Evolutionary conservation across 1,140 invertebrate species (phyloP), one percentile per base, ranked within the genome.

Genomic region (Lycorma delicatula): DNA sequence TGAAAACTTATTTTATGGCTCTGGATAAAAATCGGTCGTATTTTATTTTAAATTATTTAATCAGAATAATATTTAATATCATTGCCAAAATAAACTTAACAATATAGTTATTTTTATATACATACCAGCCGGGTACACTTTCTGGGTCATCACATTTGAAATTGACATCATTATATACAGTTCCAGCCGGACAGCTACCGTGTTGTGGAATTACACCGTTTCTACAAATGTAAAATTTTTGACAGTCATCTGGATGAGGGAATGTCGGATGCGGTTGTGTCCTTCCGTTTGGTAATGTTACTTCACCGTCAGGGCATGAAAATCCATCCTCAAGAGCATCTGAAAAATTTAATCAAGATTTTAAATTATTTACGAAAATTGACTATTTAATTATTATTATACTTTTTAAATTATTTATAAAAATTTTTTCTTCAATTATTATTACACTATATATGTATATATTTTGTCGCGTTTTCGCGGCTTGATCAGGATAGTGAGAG

Each of bases 211-310:
- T 79, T 1, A 87, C 77, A 2, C 86, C 86, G 63, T 89, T 87
- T 38, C 86, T 74, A 71, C 88, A 91, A 59, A 91, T 89, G 74
- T 90, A 91, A 72, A 90, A 90, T 66, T 87, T 89, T 62, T 85
- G 82, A 67, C 89, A 92, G 68, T 92, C 88, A 29, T 86, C 84
- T 0, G 86, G 82, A 71, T 90, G 85, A 3, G 87, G 79, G 73
- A 86, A 90, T 0, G 86, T 87, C 0, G 87, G 86, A 70, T 91
- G 86, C 1, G 86, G 86, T 1, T 87, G 71, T 9, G 79, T 76
- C 52, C 84, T 76, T 13, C 85, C 85, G 55, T 82, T 83, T 6
- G 82, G 82, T 4, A 84, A 84, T 28, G 79, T 68, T 1, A 82
- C 77, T 58, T 87, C 83, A 1, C 79, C 83, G 22, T 83, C 78